Base-by-base conservation (phyloP, 2,888 invertebrate genomes). In the Pyrochroa serraticornis region DNA sequence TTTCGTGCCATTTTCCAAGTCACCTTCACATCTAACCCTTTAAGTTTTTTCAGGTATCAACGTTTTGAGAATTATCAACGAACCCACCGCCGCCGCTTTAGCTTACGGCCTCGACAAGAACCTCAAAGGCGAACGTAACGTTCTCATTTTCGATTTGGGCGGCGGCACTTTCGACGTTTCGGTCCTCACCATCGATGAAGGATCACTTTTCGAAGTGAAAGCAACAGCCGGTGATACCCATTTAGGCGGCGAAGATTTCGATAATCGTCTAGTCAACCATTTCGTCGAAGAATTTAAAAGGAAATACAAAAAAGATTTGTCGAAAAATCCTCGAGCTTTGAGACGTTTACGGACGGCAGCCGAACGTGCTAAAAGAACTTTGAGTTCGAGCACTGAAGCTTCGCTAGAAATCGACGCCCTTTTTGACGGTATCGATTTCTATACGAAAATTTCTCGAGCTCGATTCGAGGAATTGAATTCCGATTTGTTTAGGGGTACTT, bases 201-300 rank as follows among this genome's bases (percentile, higher is more conserved):
- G 82, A 41, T 91, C 91, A 9, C 91, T 93, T 76, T 92, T 93
- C 79, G 92, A 93, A 2, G 93, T 92, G 3, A 89, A 86, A 75
- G 83, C 93, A 0, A 93, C 92, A 1, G 90, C 91, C 32, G 92
- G 92, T 32, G 93, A 93, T 74, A 93, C 93, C 3, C 93, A 92
- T 74, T 82, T 92, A 48, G 91, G 91, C 13, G 91, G 91, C 7
- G 91, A 91, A 76, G 87, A 90, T 78, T 83, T 82, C 63, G 82
- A 83, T 64, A 85, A 83, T 68, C 79, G 85, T 13, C 71, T 87
- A 68, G 85, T 86, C 5, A 81, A 74, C 54, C 82, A 85, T 71
- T 81, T 87, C 56, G 77, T 81, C 6, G 81, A 85, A 2, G 85
- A 86, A 70, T 86, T 86, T 73, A 83, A 83, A 67, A 68, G 81